These are phyloP conservation scores for Hermetia illucens DNA, from an alignment of 1,140 invertebrate genomes.

Conservation along the genomic window DNA sequence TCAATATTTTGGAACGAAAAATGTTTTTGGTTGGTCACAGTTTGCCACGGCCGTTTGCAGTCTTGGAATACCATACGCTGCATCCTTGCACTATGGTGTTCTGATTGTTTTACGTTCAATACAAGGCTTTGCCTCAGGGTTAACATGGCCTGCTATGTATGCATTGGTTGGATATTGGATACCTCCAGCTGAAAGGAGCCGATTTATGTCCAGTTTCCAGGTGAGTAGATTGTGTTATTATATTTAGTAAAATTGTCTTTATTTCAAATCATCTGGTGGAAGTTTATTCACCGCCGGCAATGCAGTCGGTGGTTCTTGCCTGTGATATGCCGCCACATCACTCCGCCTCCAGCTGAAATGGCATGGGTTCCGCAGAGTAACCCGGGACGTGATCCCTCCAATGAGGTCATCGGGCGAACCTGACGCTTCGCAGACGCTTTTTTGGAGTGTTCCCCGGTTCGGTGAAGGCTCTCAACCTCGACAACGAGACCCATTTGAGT, in stretches of 20 bases:
- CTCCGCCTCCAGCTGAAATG: too few species aligned
- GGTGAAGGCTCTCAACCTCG: too few species aligned
- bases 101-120: slow-evolving; percentile 47
- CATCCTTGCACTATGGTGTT: slow-evolving; percentile 41
- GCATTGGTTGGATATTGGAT: slow-evolving; percentile 75
- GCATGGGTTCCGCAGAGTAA: too few species aligned
- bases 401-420: too few species aligned
- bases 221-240: slow-evolving; percentile 29
- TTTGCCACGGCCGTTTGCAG: slow-evolving; percentile 51
- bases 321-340: too few species aligned
- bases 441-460: too few species aligned
- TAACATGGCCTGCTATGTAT: slow-evolving; percentile 79
- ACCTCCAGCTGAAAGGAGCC: slow-evolving; percentile 56
- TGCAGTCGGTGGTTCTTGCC: too few species aligned
- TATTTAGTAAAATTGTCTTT: not conserved
- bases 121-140: slow-evolving; percentile 55
- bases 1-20: slow-evolving; percentile 63
- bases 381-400: too few species aligned
- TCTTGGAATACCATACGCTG: slow-evolving; percentile 46
- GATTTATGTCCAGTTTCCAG: slow-evolving; percentile 65
- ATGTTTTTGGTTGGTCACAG: slow-evolving; percentile 60
- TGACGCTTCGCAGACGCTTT: too few species aligned
- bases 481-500: too few species aligned
- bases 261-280: too few species aligned
- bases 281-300: too few species aligned